A percentile compares a stretch with the other conserved stretches of the same genome.
phyloP scores from a whole-genome alignment of 1,140 invertebrate species.

The Centruroides vittatus region DNA sequence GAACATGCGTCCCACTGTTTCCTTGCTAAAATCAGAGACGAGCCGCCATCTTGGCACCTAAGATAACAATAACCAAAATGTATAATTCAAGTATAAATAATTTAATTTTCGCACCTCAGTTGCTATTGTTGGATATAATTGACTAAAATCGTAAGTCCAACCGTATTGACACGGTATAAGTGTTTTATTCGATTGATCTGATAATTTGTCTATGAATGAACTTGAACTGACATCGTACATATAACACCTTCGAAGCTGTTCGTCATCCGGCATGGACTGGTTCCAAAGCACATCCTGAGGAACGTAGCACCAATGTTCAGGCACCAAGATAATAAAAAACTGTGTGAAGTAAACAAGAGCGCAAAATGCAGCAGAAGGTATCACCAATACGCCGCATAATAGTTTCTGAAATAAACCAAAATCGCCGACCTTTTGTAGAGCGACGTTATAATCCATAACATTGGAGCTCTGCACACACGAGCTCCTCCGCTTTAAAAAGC shows the following conservation, averaged over 20 bases:
- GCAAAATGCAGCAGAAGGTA: constrained; percentile 17
- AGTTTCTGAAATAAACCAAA: constrained; percentile 18
- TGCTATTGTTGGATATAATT: constrained; percentile 18
- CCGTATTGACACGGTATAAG: constrained; percentile 5
- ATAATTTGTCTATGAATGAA: no score
- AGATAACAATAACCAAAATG: no score
- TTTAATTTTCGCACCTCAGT: constrained; percentile 11
- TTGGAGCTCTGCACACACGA: not conserved
- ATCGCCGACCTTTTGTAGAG: constrained; percentile 13
- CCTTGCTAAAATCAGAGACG: no score
- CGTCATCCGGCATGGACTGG: no score
- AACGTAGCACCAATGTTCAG: constrained; percentile 10
- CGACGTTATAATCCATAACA: constrained; percentile 17
- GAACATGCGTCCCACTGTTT: no score
- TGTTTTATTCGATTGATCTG: not conserved
- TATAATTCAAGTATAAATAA: not conserved
- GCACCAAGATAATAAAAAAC: constrained; percentile 17
- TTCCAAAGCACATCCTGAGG: not conserved
- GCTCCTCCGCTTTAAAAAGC: no score
- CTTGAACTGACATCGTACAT: no score
- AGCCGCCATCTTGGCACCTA: no score
- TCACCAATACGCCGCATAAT: constrained; percentile 12
- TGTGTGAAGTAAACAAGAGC: constrained; percentile 18
- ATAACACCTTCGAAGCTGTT: no score
- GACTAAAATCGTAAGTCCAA: constrained; percentile 14